phyloP scores from a whole-genome alignment of 2,113 vertebrate species.

The Syrmaticus mikado region DNA sequence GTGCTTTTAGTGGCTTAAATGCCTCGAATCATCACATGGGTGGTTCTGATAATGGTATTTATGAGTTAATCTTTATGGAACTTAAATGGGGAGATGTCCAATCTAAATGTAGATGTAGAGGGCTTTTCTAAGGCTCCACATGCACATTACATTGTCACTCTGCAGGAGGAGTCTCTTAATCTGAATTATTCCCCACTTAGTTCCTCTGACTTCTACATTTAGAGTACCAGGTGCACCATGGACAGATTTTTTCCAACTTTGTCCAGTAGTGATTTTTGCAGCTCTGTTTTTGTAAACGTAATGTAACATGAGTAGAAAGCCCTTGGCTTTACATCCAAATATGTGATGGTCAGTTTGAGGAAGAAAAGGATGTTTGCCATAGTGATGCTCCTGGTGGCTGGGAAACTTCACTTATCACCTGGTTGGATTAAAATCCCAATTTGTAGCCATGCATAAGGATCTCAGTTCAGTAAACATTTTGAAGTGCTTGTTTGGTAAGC shows the following conservation, averaged over 20 bases:
- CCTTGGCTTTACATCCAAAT: neutral
- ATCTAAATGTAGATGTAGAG: constrained; percentile 12
- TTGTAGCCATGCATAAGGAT: neutral
- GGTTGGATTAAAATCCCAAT: neutral
- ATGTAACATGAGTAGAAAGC: neutral
- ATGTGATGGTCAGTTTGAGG: fast-evolving
- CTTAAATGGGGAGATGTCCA: neutral
- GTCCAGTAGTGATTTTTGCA: neutral
- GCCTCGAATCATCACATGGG: neutral
- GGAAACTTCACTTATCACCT: neutral
- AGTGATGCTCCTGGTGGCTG: neutral
- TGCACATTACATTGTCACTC: neutral
- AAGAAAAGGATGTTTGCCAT: neutral
- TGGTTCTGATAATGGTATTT: neutral
- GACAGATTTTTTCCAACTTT: fast-evolving
- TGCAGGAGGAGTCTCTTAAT: neutral
- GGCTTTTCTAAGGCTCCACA: neutral
- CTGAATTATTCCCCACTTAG: neutral
- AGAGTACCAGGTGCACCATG: neutral
- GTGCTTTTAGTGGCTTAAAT: neutral
- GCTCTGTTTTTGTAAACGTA: neutral
- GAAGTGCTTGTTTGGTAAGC: neutral
- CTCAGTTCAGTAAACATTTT: neutral
- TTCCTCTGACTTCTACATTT: neutral
- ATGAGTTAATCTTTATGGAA: neutral